Evolutionary conservation across 2,888 invertebrate genomes (phyloP), one percentile per base, ranked within the genome.

Genomic region (Vesta saturnalis): DNA sequence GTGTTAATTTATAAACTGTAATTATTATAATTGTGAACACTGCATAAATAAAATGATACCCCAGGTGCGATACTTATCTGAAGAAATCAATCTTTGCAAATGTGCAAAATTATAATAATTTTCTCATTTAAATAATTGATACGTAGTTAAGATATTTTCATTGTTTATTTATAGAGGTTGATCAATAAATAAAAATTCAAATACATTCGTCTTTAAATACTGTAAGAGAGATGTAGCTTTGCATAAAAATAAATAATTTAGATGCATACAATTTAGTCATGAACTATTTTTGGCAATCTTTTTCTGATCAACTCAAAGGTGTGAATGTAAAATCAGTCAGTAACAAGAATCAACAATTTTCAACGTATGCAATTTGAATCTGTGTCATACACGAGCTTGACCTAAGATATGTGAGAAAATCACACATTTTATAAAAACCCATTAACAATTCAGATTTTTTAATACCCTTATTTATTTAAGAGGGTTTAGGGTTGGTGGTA

Each of bases 351-450:
- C 39, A 59, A 30, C 59, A 59, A 57, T 59, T 64, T 52, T 58
- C 52, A 64, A 64, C 63, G 57, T 63, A 21, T 23, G 47, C 57
- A 57, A 47, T n/a, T 52, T 14, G 15, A 47, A 63, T 63, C 59
- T 64, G 19, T 59, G 64, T 64, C 64, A 64, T 55, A 64, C 64
- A 64, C 64, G 64, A 64, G 64, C 59, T 59, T 64, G 64, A 64
- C 64, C 64, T 59, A 59, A 46, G 64, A 57, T 64, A 35, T 22
- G 12, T 19, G 52, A 39, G 54, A 57, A 57, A 14, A 47, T 57
- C 18, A 30, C 46, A 30, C 15, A 62, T 62, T 56, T 30, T 46
- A 46, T 49, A 6, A 16, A 19, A 49, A 15, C 3, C 2, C 2
- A 46, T 3, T 5, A 8, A 23, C 23, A 8, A 8, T 39, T 4